These are phyloP conservation scores for Alauda arvensis DNA, from an alignment of 2,797 vertebrate species.

Conservation along the genomic window DNA sequence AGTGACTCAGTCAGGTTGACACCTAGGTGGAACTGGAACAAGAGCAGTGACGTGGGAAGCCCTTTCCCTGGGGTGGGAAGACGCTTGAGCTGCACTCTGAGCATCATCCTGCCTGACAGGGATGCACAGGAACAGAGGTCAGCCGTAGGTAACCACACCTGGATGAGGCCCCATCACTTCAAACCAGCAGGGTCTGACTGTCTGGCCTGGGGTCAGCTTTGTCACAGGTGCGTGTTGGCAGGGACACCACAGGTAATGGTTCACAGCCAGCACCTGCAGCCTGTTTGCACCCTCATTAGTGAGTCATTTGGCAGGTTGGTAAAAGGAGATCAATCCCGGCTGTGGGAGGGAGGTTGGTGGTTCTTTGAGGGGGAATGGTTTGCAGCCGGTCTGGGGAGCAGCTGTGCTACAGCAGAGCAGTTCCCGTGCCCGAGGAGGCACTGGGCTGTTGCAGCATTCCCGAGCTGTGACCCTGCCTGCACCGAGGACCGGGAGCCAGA, in stretches of 20 bases:
- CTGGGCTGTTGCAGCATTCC: not conserved
- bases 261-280: not conserved
- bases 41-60: rapidly evolving
- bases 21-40: not conserved
- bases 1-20: not conserved
- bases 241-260: rapidly evolving
- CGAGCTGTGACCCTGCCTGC: rapidly evolving
- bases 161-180: rapidly evolving
- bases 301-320: not conserved
- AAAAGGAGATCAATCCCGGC: not conserved
- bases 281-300: not conserved
- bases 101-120: not conserved
- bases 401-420: rapidly evolving
- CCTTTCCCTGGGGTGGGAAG: not conserved
- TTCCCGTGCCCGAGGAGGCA: rapidly evolving
- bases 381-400: not conserved
- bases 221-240: not conserved
- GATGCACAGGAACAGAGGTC: not conserved
- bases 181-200: not conserved
- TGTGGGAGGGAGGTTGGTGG: not conserved
- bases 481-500: rapidly evolving
- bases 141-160: not conserved
- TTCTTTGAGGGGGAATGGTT: rapidly evolving
- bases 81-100: rapidly evolving
- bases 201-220: not conserved